These are phyloP conservation scores for Pollenia angustigena DNA, from an alignment of 2,888 invertebrate genomes.

Conservation along the genomic window DNA sequence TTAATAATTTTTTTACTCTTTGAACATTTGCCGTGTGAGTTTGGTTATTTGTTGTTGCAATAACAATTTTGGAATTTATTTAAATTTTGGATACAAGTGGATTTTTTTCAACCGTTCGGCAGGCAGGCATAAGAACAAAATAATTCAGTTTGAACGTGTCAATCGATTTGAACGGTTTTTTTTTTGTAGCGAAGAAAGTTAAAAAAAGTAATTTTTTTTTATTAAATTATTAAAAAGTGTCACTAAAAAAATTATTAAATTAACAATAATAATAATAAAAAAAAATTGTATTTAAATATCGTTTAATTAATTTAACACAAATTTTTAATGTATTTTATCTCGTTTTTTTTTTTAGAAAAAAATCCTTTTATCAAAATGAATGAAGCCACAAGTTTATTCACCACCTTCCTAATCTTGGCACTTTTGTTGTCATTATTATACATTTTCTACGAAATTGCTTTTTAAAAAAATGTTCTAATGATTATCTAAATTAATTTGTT, in stretches of 20 bases:
- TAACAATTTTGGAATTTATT: conserved; percentile 71
- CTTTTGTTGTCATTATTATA: conserved; percentile 88
- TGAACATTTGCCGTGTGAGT: conserved; percentile 11
- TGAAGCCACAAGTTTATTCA: conserved; percentile 89
- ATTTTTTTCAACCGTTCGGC: conserved; percentile 44
- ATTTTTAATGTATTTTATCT: conserved; percentile 37
- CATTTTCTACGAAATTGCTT: conserved; percentile 87
- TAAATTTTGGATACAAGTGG: conserved; percentile 61
- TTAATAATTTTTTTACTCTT: conserved; percentile 26
- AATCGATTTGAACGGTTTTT: conserved; percentile 82
- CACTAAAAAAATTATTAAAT: background rate
- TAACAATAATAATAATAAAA: background rate
- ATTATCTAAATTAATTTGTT: conserved; percentile 29
- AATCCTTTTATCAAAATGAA: conserved; percentile 79
- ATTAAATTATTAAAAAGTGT: conserved; percentile 6
- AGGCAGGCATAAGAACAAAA: conserved; percentile 16
- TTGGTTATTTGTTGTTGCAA: conserved; percentile 53
- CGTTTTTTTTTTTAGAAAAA: conserved; percentile 65
- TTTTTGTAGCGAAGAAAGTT: conserved; percentile 29
- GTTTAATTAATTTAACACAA: conserved; percentile 8
- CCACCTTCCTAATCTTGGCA: conserved; percentile 89
- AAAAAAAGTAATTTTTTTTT: conserved; percentile 34
- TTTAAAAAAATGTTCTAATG: conserved; percentile 75
- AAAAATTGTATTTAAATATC: background rate
- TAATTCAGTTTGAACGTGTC: conserved; percentile 82